A percentile compares a stretch with the other conserved stretches of the same genome.
phyloP scores from a whole-genome alignment of 2,888 invertebrate species.

The Morpho deidamia region DNA sequence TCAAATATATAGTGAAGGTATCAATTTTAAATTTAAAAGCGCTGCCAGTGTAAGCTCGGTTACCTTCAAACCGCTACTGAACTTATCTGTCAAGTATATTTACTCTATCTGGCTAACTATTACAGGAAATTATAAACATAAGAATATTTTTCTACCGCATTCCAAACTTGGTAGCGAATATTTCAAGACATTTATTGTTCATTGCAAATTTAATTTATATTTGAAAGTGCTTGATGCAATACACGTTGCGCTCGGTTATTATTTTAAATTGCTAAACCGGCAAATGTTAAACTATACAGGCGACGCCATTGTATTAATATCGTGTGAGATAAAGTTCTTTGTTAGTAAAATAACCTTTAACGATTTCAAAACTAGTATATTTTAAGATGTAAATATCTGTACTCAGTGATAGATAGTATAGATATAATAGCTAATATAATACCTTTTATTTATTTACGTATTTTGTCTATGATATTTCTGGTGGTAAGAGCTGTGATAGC shows the following conservation, averaged over 20 bases:
- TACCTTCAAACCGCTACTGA: neutral
- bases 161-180: constrained; percentile 18
- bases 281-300: constrained; percentile 6
- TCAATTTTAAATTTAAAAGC: neutral
- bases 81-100: neutral
- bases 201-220: constrained; percentile 17
- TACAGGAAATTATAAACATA: constrained; percentile 1
- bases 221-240: constrained; percentile 20
- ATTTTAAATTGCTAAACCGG: constrained; percentile 14
- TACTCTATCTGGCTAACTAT: neutral
- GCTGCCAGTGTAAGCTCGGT: neutral
- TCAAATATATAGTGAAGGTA: no score
- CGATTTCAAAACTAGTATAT: neutral
- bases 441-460: no score
- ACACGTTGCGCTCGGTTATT: constrained; percentile 13
- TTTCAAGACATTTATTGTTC: constrained; percentile 7
- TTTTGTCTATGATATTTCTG: no score
- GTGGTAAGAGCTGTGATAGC: no score
- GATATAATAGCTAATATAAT: no score
- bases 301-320: neutral
- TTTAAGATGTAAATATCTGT: no score
- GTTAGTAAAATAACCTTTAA: neutral
- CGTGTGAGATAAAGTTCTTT: constrained; percentile 1
- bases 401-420: no score
- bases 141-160: constrained; percentile 30